These are phyloP conservation scores for Diorhabda elongata DNA, from an alignment of 1,140 invertebrate species.

Conservation along the genomic window DNA sequence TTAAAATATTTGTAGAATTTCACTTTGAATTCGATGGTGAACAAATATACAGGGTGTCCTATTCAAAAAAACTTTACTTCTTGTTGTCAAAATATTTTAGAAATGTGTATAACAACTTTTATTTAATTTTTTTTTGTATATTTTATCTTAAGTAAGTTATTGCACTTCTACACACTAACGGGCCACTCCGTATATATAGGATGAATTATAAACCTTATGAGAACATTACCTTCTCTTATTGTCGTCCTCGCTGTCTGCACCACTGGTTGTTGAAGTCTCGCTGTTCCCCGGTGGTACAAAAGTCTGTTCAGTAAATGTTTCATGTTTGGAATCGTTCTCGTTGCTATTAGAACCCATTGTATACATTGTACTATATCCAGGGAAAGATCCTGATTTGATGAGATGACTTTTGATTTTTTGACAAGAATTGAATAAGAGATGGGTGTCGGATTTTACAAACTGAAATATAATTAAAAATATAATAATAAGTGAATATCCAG, in stretches of 20 bases:
- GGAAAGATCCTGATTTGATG: constrained; percentile 66
- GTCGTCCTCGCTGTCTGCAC: constrained; percentile 42
- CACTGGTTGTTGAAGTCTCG: constrained; percentile 48
- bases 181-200: too few relatives aligned
- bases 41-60: too few relatives aligned
- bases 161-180: too few relatives aligned
- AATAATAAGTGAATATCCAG: too few relatives aligned
- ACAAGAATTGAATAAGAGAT: constrained; percentile 24
- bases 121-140: too few relatives aligned
- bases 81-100: too few relatives aligned
- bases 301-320: constrained; percentile 45
- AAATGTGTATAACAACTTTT: too few relatives aligned
- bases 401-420: constrained; percentile 39
- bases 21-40: too few relatives aligned
- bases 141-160: too few relatives aligned
- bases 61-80: too few relatives aligned
- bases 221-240: constrained; percentile 35
- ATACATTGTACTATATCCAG: constrained; percentile 55
- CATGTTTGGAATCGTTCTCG: constrained; percentile 49
- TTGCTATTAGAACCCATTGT: constrained; percentile 53
- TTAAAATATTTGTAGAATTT: too few relatives aligned
- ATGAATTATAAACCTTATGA: too few relatives aligned
- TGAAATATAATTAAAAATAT: constrained; percentile 17
- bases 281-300: constrained; percentile 26
- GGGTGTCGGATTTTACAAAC: constrained; percentile 36